These are phyloP conservation scores for Drosophila macrospina DNA, from an alignment of 2,888 invertebrate genomes.

Conservation along the genomic window DNA sequence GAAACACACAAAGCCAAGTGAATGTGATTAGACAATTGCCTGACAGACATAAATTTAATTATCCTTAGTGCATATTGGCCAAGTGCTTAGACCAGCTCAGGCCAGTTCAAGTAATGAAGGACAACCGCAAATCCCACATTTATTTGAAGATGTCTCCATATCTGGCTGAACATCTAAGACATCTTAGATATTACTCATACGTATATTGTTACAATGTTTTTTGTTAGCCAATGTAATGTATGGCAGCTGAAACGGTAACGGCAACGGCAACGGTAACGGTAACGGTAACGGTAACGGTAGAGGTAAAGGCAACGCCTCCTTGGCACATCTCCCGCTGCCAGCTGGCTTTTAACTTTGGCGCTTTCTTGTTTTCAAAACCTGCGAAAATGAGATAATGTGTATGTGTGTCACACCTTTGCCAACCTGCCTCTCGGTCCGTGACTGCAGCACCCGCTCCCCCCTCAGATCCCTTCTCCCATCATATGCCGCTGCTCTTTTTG, in stretches of 20 bases:
- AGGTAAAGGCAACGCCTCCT: slow-evolving; percentile 30
- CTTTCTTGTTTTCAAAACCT: slow-evolving; percentile 65
- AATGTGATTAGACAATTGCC: slow-evolving; percentile 16
- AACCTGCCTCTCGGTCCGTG: background rate
- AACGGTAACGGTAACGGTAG: slow-evolving; percentile 34
- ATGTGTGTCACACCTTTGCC: slow-evolving; percentile 71
- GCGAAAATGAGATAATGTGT: slow-evolving; percentile 81
- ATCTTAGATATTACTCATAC: slow-evolving; percentile 45
- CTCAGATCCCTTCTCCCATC: background rate
- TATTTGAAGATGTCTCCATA: slow-evolving; percentile 63
- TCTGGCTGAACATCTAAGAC: slow-evolving; percentile 28
- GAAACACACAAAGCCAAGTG: slow-evolving; percentile 11
- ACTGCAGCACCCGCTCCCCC: background rate
- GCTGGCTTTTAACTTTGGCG: slow-evolving; percentile 75
- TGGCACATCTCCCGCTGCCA: slow-evolving; percentile 20
- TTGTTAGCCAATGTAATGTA: slow-evolving; percentile 44
- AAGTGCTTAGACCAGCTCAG: background rate
- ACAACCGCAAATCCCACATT: slow-evolving; percentile 36
- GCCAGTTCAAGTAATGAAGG: slow-evolving; percentile 13
- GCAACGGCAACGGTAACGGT: slow-evolving; percentile 30
- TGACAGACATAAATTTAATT: slow-evolving; percentile 66
- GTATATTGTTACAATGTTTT: slow-evolving; percentile 20
- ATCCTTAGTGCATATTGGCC: slow-evolving; percentile 54
- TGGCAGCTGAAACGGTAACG: slow-evolving; percentile 29
- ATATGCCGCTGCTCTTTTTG: slow-evolving; percentile 37